These are phyloP conservation scores for Lottia scabra DNA, from an alignment of 2,888 invertebrate genomes.

Conservation along the genomic window DNA sequence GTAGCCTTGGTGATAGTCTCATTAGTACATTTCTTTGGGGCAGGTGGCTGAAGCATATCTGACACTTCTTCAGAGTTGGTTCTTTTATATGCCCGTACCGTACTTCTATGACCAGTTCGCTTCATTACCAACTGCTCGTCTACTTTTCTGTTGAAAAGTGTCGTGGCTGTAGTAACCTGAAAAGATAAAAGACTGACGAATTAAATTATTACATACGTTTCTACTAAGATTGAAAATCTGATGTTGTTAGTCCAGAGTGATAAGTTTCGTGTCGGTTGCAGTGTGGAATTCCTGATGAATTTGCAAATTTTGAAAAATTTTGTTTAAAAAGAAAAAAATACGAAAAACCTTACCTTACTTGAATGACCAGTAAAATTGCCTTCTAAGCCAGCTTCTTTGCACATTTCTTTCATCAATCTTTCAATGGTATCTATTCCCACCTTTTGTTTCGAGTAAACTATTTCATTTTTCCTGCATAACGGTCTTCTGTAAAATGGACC, in stretches of 20 bases:
- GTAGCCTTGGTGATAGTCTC: too few species aligned
- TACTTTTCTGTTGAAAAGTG: background rate
- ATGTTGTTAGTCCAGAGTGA: too few species aligned
- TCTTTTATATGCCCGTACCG: background rate
- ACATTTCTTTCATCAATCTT: background rate
- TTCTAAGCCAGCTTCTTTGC: background rate
- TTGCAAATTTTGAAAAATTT: too few species aligned
- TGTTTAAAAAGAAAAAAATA: too few species aligned
- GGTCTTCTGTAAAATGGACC: too few species aligned
- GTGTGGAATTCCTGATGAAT: too few species aligned
- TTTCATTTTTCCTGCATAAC: background rate
- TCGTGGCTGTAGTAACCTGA: background rate
- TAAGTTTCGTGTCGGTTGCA: too few species aligned
- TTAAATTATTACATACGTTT: too few species aligned
- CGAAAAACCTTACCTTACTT: background rate
- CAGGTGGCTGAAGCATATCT: background rate
- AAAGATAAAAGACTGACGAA: background rate
- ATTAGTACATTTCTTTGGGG: too few species aligned
- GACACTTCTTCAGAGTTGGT: background rate
- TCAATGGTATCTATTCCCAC: background rate
- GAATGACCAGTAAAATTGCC: background rate
- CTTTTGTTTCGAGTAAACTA: background rate
- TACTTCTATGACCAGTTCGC: background rate
- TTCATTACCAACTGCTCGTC: background rate
- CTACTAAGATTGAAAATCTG: too few species aligned